A percentile compares a stretch with the other conserved stretches of the same genome.
These are phyloP conservation scores for Macrostomum lignano DNA, from an alignment of 1,140 invertebrate genomes.

Conservation along the genomic window DNA sequence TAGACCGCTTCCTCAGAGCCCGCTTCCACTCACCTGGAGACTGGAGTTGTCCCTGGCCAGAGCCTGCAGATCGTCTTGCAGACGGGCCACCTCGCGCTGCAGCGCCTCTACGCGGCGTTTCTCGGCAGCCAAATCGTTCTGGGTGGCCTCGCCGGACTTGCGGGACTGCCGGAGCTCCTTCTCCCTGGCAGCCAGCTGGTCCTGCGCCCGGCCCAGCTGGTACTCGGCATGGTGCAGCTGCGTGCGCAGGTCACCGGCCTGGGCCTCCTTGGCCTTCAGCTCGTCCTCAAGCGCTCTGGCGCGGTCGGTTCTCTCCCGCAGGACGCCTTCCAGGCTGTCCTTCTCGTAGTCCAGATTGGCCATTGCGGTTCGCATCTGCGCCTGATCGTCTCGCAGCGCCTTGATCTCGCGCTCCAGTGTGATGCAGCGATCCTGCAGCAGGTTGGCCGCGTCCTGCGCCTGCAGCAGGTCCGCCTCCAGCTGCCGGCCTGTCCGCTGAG, in stretches of 20 bases:
- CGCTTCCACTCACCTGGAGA: slow-evolving; percentile 18
- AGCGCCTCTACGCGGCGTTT: slow-evolving; percentile 16
- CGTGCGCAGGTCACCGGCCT: background rate
- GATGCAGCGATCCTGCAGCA: too few species aligned
- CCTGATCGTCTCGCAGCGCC: slow-evolving; percentile 9
- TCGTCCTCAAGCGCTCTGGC: slow-evolving; percentile 14
- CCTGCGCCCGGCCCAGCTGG: background rate
- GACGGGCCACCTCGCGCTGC: slow-evolving; percentile 20
- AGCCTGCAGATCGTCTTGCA: slow-evolving; percentile 24
- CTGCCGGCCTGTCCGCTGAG: slow-evolving; percentile 13
- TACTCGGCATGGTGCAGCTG: background rate
- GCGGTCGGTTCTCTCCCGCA: slow-evolving; percentile 24
- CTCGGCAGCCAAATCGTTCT: slow-evolving; percentile 14
- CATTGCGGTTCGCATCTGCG: slow-evolving; percentile 14
- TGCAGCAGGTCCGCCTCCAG: too few species aligned
- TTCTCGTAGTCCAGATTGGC: slow-evolving; percentile 21
- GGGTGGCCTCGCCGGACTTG: background rate
- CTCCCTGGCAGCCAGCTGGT: background rate
- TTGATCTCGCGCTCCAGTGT: slow-evolving; percentile 14
- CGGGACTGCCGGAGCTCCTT: background rate
- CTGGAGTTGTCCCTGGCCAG: slow-evolving; percentile 26
- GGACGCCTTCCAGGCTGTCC: slow-evolving; percentile 17
- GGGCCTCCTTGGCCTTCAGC: slow-evolving; percentile 12
- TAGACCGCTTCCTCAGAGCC: too few species aligned
- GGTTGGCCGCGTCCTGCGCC: slow-evolving; percentile 11